Evolutionary conservation across 2,888 invertebrate genomes (phyloP).

Genomic region (Syritta pipiens): DNA sequence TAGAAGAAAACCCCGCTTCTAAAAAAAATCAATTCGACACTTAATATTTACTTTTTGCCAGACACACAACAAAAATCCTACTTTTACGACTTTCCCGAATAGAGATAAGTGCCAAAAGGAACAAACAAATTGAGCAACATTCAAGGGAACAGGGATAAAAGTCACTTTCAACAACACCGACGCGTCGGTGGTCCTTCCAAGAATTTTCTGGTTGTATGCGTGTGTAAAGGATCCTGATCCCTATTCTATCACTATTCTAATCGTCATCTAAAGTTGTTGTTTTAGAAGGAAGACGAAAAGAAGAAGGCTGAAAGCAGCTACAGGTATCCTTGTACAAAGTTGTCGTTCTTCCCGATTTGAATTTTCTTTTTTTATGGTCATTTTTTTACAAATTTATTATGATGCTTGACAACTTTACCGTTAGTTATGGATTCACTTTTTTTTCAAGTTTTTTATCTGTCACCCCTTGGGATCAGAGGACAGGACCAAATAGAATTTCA

Average conservation of each 20-base stretch:
- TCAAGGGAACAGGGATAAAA: conserved; percentile 51
- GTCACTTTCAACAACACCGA: conserved; percentile 43
- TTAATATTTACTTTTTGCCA: conserved; percentile 44
- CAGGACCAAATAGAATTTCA: neutral
- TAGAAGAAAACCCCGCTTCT: too few species aligned
- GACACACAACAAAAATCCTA: conserved; percentile 23
- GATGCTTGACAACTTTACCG: conserved; percentile 33
- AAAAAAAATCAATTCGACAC: conserved; percentile 26
- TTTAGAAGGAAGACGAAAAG: neutral
- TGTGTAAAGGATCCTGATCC: conserved; percentile 39
- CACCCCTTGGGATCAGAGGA: conserved; percentile 1
- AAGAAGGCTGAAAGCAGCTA: neutral
- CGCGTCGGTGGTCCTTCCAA: conserved; percentile 47
- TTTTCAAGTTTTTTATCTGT: conserved; percentile 47
- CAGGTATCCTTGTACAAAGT: conserved; percentile 18
- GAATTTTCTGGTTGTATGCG: conserved; percentile 40
- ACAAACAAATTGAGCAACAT: conserved; percentile 63
- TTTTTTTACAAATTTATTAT: conserved; percentile 34
- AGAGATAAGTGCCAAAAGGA: conserved; percentile 53
- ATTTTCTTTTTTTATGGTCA: conserved; percentile 14
- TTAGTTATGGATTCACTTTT: conserved; percentile 46
- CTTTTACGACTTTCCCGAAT: conserved; percentile 18
- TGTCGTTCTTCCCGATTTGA: too few species aligned
- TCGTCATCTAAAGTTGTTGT: too few species aligned
- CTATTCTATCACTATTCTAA: conserved; percentile 9